Base-by-base conservation (phyloP, 2,797 vertebrate species). In the Decapterus maruadsi region DNA sequence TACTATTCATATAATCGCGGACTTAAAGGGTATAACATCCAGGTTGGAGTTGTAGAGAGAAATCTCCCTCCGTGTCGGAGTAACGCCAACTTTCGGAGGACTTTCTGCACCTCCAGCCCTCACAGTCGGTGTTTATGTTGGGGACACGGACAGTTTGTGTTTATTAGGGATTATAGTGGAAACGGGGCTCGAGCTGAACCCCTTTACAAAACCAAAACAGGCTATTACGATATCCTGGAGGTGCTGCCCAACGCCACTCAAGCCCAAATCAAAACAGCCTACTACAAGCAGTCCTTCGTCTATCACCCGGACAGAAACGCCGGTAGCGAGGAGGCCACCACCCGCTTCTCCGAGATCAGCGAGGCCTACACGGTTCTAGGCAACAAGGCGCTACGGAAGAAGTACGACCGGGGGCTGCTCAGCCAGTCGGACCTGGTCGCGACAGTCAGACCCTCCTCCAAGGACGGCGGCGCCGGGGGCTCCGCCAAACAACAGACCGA, bases 351-450 rank as follows among this genome's bases (percentile, higher is more conserved):
- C 0, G 94, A 96, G 55, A 92, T 99, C 75, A 94, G 89, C 62
- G 96, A 98, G 84, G 97, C 98, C 1, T 98, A 99, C 91, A 77
- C 89, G 6, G 96, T 99, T 22, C 91, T 99, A 82, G 95, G 97
- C 34, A 97, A 94, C 60, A 90, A 92, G 72, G 73, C 16, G 0
- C 93, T 99, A 42, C 93, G 96, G 75, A 96, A 89, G 88, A 96
- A 95, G 16, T 99, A 99, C 56, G 97, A 99, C 91, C 95, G 94
- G 0, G 97, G 98, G 10, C 85, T 96, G 0, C 68, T 99, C 68
- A 94, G 87, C 55, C 83, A 61, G 58, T 50, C 87, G 0, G 97
- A 99, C 74, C 70, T 96, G 22, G 85, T 48, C 1, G 68, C 71
- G 0, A 85, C 89, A 0, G 53, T 72, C 43, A 92, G 82, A 48